A percentile compares a stretch with the other conserved stretches of the same genome.
Conservation (phyloP, 2,888 invertebrate genomes). For the Eupithecia subfuscata region DNA sequence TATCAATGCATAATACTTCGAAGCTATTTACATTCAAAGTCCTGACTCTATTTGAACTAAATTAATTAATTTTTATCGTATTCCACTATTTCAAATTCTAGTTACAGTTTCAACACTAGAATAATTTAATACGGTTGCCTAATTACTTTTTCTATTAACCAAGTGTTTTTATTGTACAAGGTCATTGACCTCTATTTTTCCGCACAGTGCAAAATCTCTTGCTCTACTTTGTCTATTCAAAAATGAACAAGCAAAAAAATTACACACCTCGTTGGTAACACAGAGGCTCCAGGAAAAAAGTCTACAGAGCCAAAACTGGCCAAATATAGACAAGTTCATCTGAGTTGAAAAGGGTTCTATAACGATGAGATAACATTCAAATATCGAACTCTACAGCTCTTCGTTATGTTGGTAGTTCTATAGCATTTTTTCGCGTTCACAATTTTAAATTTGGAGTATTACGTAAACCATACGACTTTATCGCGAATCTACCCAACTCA, state of each 20-base stretch:
- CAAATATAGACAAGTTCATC: not conserved
- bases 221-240: not conserved
- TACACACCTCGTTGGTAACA: not conserved
- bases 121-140: not conserved
- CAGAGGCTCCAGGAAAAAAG: not conserved
- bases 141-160: conserved; percentile 3
- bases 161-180: not conserved
- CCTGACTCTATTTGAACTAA: conserved; percentile 12
- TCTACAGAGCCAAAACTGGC: not conserved
- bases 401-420: not conserved
- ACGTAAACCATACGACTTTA: not conserved
- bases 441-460: not conserved
- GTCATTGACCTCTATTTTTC: not conserved
- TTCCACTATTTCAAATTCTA: conserved; percentile 9
- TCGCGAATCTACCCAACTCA: not conserved
- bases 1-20: conserved; percentile 15
- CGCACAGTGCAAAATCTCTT: not conserved
- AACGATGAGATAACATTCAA: not conserved
- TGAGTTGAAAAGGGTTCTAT: not conserved
- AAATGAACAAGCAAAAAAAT: not conserved
- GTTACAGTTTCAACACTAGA: not conserved
- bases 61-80: conserved; percentile 15
- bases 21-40: conserved; percentile 40
- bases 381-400: not conserved
- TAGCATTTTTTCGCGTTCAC: too few relatives aligned